Evolutionary conservation across 2,888 invertebrate genomes (phyloP), one percentile per base, ranked within the genome.

Genomic region (Isotomurus palustris): DNA sequence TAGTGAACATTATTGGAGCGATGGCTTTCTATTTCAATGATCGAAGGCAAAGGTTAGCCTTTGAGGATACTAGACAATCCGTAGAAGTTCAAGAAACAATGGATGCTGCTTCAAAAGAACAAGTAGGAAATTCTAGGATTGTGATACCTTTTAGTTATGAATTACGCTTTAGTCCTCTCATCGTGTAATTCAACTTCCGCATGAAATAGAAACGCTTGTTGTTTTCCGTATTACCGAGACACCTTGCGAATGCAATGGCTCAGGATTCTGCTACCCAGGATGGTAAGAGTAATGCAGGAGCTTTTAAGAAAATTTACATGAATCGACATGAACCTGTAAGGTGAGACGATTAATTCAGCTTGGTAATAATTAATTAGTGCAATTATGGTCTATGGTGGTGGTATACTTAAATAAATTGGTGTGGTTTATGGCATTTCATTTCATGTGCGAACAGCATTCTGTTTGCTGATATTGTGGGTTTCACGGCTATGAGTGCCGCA

Each of bases 381-480:
- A n/a, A n/a, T n/a, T n/a, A n/a, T n/a, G n/a, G n/a, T n/a, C n/a
- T n/a, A n/a, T n/a, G n/a, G n/a, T n/a, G n/a, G n/a, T n/a, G n/a
- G n/a, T n/a, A n/a, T n/a, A n/a, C n/a, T n/a, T n/a, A n/a, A n/a
- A n/a, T n/a, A n/a, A n/a, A n/a, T n/a, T n/a, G n/a, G n/a, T n/a
- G n/a, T n/a, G n/a, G n/a, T n/a, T n/a, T n/a, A n/a, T n/a, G n/a
- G n/a, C n/a, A n/a, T n/a, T n/a, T n/a, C n/a, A n/a, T n/a, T n/a
- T n/a, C n/a, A n/a, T n/a, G n/a, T n/a, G n/a, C n/a, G n/a, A n/a
- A 66, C 80, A 92, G 92, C 77, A 95, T 95, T 75, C 82, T 95
- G 67, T 95, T 94, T 77, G 95, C 95, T 27, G 95, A 95, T 78
- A 95, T 95, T 75, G 94, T 95, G 52, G 95, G 95, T 53, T 95